phyloP scores from a whole-genome alignment of 1,140 invertebrate species.

The Diachasma alloeum region DNA sequence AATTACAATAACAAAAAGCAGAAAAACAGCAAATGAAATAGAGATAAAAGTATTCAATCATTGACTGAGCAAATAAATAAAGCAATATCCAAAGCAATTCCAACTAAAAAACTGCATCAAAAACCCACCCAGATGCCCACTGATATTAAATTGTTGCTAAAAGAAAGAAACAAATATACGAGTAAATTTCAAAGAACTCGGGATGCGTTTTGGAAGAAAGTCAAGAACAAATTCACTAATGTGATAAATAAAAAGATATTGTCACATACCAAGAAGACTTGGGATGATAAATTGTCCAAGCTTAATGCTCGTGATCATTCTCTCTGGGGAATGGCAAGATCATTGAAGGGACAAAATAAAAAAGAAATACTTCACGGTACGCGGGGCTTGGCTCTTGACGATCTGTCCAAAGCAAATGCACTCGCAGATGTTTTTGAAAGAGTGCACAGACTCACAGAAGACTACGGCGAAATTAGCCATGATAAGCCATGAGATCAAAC shows the following conservation, averaged over 20 bases:
- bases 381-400: neutral
- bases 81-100: neutral
- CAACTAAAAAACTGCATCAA: neutral
- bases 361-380: neutral
- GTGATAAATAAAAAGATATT: neutral
- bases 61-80: neutral
- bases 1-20: neutral
- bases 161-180: neutral
- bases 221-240: neutral
- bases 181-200: neutral
- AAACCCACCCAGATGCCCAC: neutral
- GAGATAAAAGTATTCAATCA: neutral
- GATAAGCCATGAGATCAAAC: neutral
- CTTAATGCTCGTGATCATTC: neutral
- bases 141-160: neutral
- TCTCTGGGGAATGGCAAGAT: neutral
- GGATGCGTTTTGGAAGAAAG: neutral
- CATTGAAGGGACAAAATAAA: neutral
- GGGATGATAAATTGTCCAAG: neutral
- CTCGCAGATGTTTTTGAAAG: conserved; percentile 6
- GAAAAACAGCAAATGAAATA: neutral
- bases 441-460: neutral
- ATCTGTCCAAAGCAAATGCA: neutral
- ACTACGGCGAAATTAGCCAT: neutral
- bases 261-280: neutral